A percentile compares a stretch with the other conserved stretches of the same genome.
Conservation (phyloP, 2,113 vertebrate species). For the Pimephales promelas region DNA sequence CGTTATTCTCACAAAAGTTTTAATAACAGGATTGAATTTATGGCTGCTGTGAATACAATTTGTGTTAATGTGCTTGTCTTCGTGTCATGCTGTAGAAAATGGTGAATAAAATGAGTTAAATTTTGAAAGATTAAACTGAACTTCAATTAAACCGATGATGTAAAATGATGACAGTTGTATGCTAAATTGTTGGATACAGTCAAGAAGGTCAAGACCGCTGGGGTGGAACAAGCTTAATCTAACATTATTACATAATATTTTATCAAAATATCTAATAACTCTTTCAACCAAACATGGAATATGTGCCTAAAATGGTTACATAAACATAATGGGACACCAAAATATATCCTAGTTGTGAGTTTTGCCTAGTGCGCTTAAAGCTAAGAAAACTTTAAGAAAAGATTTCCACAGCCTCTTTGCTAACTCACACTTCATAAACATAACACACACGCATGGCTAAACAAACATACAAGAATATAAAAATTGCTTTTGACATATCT, state of each 20-base stretch:
- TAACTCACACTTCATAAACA: neutral
- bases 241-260: neutral
- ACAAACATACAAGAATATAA: constrained; percentile 16
- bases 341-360: neutral
- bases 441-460: neutral
- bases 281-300: neutral
- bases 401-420: neutral
- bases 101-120: neutral
- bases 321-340: neutral
- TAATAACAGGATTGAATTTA: neutral
- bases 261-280: neutral
- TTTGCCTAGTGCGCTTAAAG: neutral
- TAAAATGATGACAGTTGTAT: neutral
- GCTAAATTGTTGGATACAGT: neutral
- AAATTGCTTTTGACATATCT: neutral
- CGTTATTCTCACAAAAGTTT: neutral
- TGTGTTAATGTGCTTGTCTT: neutral
- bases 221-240: neutral
- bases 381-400: neutral
- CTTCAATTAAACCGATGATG: neutral
- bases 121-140: neutral
- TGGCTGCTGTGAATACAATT: neutral
- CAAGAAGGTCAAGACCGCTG: neutral
- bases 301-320: constrained; percentile 25
- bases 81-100: neutral